phyloP scores from a whole-genome alignment of 1,140 invertebrate genomes.

The Drosophila leontia region DNA sequence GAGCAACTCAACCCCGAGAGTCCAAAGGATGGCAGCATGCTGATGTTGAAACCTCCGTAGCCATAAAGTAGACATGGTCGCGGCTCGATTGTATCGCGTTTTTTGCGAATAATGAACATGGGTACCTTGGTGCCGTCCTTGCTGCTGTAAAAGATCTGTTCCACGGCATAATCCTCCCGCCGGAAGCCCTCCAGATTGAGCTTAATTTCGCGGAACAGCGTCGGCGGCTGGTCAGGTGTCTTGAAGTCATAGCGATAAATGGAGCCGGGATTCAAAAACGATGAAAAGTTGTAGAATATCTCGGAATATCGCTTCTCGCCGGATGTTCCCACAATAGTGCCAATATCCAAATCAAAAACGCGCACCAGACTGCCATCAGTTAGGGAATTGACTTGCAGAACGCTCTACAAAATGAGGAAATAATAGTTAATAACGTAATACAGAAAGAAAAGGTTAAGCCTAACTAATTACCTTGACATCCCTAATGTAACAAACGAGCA shows the following conservation, averaged over 20 bases:
- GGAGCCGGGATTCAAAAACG: slow-evolving; percentile 94
- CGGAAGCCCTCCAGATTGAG: slow-evolving; percentile 95
- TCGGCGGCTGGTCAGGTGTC: slow-evolving; percentile 87
- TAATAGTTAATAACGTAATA: background rate
- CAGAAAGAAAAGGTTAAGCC: background rate
- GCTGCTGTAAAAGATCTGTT: slow-evolving; percentile 97
- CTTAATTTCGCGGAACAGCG: slow-evolving; percentile 88
- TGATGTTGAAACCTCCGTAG: slow-evolving; percentile 99
- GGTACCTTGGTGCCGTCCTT: slow-evolving; percentile 98
- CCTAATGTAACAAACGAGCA: slow-evolving; percentile 96
- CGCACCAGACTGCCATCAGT: slow-evolving; percentile 90
- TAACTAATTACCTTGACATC: slow-evolving; percentile 94
- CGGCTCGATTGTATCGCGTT: slow-evolving; percentile 88
- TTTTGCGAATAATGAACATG: slow-evolving; percentile 97
- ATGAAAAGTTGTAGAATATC: slow-evolving; percentile 97
- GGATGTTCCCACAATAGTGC: slow-evolving; percentile 93
- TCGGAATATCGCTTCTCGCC: slow-evolving; percentile 94
- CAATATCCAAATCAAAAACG: slow-evolving; percentile 93
- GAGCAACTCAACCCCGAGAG: slow-evolving; percentile 56
- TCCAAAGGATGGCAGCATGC: slow-evolving; percentile 92
- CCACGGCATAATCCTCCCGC: slow-evolving; percentile 91
- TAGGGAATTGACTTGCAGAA: slow-evolving; percentile 93
- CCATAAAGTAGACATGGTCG: slow-evolving; percentile 95
- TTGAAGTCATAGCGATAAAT: slow-evolving; percentile 95
- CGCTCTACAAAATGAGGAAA: slow-evolving; percentile 87